A percentile compares a stretch with the other conserved stretches of the same genome.
phyloP scores from a whole-genome alignment of 2,888 invertebrate genomes.

The Hemaris fuciformis region DNA sequence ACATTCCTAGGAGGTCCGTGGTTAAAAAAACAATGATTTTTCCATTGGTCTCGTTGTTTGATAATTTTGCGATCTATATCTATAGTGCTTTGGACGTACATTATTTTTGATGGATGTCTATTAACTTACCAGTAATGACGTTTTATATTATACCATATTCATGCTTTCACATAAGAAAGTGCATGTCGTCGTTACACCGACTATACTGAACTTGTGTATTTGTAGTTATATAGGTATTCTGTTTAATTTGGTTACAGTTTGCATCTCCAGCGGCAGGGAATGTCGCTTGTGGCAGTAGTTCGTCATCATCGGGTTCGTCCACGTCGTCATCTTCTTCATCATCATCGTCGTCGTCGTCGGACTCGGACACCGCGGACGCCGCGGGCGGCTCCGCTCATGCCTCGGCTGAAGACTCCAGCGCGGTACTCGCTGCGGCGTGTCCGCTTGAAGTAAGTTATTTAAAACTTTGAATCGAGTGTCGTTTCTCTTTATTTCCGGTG shows the following conservation, averaged over 20 bases:
- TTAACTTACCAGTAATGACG: too few relatives aligned
- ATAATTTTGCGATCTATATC: too few relatives aligned
- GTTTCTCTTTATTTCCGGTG: neutral
- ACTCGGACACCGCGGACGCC: conserved; percentile 71
- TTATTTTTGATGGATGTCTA: too few relatives aligned
- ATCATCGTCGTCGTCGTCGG: conserved; percentile 72
- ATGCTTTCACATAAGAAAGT: too few relatives aligned
- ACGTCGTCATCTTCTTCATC: conserved; percentile 73
- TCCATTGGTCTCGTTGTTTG: too few relatives aligned
- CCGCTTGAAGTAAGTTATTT: conserved; percentile 72
- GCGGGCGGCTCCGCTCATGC: conserved; percentile 64
- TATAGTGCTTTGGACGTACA: too few relatives aligned
- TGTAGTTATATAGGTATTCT: neutral
- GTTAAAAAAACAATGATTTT: too few relatives aligned
- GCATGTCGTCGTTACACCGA: too few relatives aligned
- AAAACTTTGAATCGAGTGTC: neutral
- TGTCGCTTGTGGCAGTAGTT: conserved; percentile 67
- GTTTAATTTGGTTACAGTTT: conserved; percentile 49
- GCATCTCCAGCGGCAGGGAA: conserved; percentile 62
- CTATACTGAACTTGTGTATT: too few relatives aligned
- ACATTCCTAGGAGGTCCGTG: too few relatives aligned
- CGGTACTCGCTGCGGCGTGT: conserved; percentile 80
- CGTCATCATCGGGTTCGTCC: conserved; percentile 69
- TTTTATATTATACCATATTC: too few relatives aligned
- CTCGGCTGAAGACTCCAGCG: conserved; percentile 78